Conservation (phyloP, 2,888 invertebrate genomes). For the Tribolium freemani region DNA sequence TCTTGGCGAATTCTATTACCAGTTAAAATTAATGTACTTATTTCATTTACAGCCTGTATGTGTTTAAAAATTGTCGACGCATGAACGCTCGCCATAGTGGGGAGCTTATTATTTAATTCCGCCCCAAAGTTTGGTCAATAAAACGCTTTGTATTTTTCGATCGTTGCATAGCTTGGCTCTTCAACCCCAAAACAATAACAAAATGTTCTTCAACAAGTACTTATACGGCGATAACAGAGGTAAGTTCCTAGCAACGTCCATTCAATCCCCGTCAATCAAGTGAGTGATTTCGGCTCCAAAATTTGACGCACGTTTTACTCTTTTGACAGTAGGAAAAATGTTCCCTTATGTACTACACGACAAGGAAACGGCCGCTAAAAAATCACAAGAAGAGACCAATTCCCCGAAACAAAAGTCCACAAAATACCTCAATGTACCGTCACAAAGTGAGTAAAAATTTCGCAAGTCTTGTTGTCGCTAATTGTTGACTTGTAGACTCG, state of each 20-base stretch:
- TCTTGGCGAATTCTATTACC: too few species aligned
- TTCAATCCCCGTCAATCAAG: constrained; percentile 22
- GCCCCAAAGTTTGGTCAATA: constrained; percentile 42
- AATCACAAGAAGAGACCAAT: constrained; percentile 37
- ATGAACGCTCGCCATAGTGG: not conserved
- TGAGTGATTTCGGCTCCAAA: constrained; percentile 37
- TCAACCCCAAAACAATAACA: not conserved
- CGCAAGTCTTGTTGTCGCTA: not conserved
- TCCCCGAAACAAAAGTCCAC: constrained; percentile 19
- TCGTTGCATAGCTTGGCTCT: not conserved
- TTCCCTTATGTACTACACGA: constrained; percentile 60
- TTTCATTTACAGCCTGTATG: too few species aligned
- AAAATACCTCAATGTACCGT: constrained; percentile 25
- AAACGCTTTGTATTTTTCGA: constrained; percentile 3
- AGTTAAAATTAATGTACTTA: too few species aligned
- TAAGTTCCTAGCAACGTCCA: constrained; percentile 26
- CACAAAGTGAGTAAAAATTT: constrained; percentile 27
- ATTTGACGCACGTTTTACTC: constrained; percentile 37
- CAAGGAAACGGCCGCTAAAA: constrained; percentile 48
- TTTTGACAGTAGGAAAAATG: constrained; percentile 63
- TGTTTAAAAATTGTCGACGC: not conserved
- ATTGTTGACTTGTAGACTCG: constrained; percentile 21
- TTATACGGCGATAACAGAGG: constrained; percentile 21
- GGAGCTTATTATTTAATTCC: constrained; percentile 28
- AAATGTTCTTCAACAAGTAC: constrained; percentile 30